These are phyloP conservation scores for Sitta carolinensis DNA, from an alignment of 2,797 vertebrate genomes.

Conservation along the genomic window DNA sequence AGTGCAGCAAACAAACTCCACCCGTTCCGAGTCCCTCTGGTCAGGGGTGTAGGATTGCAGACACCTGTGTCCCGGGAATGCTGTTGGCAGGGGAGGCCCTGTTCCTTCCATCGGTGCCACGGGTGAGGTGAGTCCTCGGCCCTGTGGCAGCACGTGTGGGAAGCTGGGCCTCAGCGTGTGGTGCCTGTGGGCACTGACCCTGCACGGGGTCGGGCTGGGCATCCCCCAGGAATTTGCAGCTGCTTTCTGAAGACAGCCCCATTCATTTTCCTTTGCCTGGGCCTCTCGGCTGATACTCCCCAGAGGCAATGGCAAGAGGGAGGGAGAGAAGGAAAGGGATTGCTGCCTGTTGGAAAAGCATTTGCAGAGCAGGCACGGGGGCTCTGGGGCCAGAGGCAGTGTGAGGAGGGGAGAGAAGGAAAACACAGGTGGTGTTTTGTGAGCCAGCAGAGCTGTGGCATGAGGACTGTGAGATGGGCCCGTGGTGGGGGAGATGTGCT, in stretches of 20 bases:
- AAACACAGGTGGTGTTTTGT: slow-evolving; percentile 57
- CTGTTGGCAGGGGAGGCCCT: not conserved
- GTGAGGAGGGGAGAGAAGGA: not conserved
- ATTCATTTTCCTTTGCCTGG: not conserved
- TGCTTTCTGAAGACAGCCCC: slow-evolving; percentile 49
- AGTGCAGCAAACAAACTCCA: not conserved
- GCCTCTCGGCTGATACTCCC: slow-evolving; percentile 19
- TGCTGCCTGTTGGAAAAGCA: slow-evolving; percentile 46
- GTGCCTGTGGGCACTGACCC: slow-evolving; percentile 32
- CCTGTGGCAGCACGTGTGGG: not conserved
- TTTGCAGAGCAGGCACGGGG: not conserved
- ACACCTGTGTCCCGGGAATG: accelerated
- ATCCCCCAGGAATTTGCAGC: slow-evolving; percentile 59
- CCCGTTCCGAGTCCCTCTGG: accelerated
- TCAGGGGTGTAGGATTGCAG: not conserved
- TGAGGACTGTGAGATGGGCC: not conserved
- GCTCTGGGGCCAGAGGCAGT: not conserved
- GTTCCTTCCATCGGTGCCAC: accelerated
- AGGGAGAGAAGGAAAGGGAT: not conserved
- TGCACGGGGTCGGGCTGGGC: not conserved
- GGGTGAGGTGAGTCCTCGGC: not conserved
- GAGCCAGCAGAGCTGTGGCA: not conserved
- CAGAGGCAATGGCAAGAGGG: not conserved
- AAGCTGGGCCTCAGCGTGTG: not conserved
- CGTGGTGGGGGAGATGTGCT: not conserved